Evolutionary conservation across 1,140 invertebrate genomes (phyloP).

Genomic region (Drosophila equinoxialis): DNA sequence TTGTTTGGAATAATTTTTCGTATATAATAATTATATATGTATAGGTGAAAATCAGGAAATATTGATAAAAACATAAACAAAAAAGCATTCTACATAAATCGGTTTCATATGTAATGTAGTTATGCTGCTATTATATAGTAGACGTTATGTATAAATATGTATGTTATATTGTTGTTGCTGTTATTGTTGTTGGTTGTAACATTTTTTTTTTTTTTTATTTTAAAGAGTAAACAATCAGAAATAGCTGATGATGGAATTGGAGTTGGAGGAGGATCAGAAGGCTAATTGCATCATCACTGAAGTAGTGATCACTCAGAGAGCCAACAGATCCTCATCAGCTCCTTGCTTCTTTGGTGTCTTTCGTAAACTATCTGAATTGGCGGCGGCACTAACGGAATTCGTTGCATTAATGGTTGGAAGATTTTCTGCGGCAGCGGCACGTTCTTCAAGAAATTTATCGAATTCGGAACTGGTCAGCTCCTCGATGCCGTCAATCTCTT

Average conservation of each 20-base stretch:
- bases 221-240: conserved; percentile 69
- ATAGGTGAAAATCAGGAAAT: conserved; percentile 28
- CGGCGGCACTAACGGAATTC: conserved; percentile 55
- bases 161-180: conserved; percentile 53
- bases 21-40: conserved; percentile 52
- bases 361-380: conserved; percentile 69
- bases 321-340: conserved; percentile 73
- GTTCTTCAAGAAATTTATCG: conserved; percentile 94
- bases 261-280: neutral
- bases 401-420: conserved; percentile 84
- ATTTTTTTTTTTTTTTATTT: too few relatives aligned
- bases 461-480: conserved; percentile 95
- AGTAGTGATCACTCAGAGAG: conserved; percentile 66
- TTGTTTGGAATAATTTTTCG: conserved; percentile 67
- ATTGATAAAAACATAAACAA: conserved; percentile 29
- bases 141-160: conserved; percentile 64
- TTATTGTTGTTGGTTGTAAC: too few relatives aligned
- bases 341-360: conserved; percentile 76
- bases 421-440: conserved; percentile 92
- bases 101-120: conserved; percentile 50
- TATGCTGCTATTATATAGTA: conserved; percentile 55
- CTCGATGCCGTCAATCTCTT: conserved; percentile 83
- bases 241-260: conserved; percentile 34
- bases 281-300: neutral
- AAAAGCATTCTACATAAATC: conserved; percentile 65